phyloP scores from a whole-genome alignment of 2,888 invertebrate genomes.

The Rhogogaster chlorosoma region DNA sequence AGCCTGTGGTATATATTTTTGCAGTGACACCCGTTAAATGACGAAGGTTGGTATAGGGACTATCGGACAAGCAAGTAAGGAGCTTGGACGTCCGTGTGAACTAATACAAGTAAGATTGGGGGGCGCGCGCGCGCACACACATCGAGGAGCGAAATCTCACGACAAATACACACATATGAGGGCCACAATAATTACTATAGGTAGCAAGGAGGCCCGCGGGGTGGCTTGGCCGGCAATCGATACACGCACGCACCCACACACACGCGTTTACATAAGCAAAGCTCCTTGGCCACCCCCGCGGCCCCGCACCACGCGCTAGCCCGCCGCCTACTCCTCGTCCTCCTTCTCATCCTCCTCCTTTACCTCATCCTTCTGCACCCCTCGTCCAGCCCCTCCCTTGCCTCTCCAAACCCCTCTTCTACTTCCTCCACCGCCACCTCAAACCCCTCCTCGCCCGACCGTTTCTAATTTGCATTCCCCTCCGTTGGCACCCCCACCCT shows the following conservation, averaged over 20 bases:
- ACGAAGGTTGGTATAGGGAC: slow-evolving; percentile 63
- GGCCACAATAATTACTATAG: slow-evolving; percentile 74
- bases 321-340: slow-evolving; percentile 53
- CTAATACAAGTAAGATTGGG: slow-evolving; percentile 35
- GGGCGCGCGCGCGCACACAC: slow-evolving; percentile 46
- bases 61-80: slow-evolving; percentile 73
- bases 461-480: slow-evolving; percentile 78
- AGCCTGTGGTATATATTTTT: slow-evolving; percentile 8
- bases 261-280: slow-evolving; percentile 75
- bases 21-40: slow-evolving; percentile 74
- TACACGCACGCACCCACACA: slow-evolving; percentile 72
- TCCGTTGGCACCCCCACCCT: slow-evolving; percentile 71
- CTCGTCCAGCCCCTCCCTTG: slow-evolving; percentile 56
- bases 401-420: slow-evolving; percentile 49
- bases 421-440: slow-evolving; percentile 60
- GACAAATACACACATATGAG: slow-evolving; percentile 74
- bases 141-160: slow-evolving; percentile 69
- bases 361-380: slow-evolving; percentile 52
- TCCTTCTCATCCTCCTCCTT: slow-evolving; percentile 53
- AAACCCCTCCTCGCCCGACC: slow-evolving; percentile 69
- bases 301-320: slow-evolving; percentile 56
- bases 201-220: slow-evolving; percentile 65
- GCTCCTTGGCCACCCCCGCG: slow-evolving; percentile 72
- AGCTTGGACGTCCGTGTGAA: slow-evolving; percentile 63
- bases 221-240: slow-evolving; percentile 76